Conservation (phyloP, 2,797 vertebrate species). For the Phoeniculus purpureus region DNA sequence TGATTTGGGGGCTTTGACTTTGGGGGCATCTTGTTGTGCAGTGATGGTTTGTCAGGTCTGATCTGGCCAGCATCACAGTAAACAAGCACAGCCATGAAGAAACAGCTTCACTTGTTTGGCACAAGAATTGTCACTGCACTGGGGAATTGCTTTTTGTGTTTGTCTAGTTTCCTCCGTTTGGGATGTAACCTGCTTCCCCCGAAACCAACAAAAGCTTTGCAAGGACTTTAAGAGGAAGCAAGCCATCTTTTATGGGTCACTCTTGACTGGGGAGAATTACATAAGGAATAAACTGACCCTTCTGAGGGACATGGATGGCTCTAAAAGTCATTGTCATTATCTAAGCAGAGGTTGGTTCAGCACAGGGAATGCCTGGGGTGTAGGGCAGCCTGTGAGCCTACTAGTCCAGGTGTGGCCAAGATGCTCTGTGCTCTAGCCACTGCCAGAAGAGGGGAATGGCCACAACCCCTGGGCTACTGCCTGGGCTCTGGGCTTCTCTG, state of each 20-base stretch:
- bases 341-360: not conserved
- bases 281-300: not conserved
- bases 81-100: not conserved
- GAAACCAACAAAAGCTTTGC: not conserved
- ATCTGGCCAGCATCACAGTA: not conserved
- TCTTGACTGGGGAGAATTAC: not conserved
- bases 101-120: slow-evolving; percentile 2
- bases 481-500: not conserved
- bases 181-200: not conserved
- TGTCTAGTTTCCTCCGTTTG: slow-evolving; percentile 18
- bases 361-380: not conserved
- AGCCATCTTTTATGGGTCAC: not conserved
- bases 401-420: not conserved
- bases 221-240: not conserved
- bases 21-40: not conserved
- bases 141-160: not conserved
- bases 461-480: not conserved
- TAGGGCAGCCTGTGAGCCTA: not conserved
- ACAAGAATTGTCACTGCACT: not conserved
- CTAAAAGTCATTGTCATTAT: not conserved
- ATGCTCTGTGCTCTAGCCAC: not conserved
- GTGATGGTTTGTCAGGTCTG: not conserved
- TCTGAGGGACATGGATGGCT: not conserved
- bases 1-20: not conserved
- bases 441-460: not conserved